phyloP scores from a whole-genome alignment of 2,888 invertebrate species.

The Eledone cirrhosa region DNA sequence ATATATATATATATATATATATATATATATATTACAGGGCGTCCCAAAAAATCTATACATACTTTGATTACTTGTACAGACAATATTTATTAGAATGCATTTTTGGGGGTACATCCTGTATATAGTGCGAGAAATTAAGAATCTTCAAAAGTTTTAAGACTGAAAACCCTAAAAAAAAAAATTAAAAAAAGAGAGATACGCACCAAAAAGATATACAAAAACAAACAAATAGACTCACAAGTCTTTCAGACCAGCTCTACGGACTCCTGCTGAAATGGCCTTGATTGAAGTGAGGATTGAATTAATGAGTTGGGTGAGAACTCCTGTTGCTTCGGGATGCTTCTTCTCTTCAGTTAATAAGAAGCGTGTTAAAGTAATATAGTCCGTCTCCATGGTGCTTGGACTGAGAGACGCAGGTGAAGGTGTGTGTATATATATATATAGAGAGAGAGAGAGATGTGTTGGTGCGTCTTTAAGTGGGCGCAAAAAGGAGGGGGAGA shows the following conservation, averaged over 20 bases:
- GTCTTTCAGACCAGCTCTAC: constrained; percentile 93
- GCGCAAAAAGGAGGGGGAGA: too few species aligned
- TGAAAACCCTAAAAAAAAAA: background rate
- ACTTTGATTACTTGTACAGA: too few species aligned
- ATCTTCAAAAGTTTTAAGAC: too few species aligned
- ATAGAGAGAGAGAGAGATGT: too few species aligned
- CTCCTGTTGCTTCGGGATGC: constrained; percentile 86
- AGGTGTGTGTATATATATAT: background rate
- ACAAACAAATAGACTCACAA: constrained; percentile 74
- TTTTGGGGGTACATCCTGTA: too few species aligned
- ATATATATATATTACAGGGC: too few species aligned
- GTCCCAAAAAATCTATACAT: too few species aligned
- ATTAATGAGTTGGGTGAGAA: constrained; percentile 89
- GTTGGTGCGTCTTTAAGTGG: too few species aligned
- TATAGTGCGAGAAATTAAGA: too few species aligned
- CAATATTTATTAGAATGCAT: too few species aligned
- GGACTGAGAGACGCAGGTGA: background rate
- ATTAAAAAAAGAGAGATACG: background rate
- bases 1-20: too few species aligned
- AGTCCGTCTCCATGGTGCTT: constrained; percentile 78
- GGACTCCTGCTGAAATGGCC: constrained; percentile 92
- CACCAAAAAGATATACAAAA: background rate
- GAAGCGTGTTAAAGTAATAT: constrained; percentile 91
- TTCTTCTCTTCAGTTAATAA: constrained; percentile 88
- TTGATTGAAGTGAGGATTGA: constrained; percentile 94